Evolutionary conservation across 2,888 invertebrate genomes (phyloP), one percentile per base, ranked within the genome.

Genomic region (Acrobasis repandana): DNA sequence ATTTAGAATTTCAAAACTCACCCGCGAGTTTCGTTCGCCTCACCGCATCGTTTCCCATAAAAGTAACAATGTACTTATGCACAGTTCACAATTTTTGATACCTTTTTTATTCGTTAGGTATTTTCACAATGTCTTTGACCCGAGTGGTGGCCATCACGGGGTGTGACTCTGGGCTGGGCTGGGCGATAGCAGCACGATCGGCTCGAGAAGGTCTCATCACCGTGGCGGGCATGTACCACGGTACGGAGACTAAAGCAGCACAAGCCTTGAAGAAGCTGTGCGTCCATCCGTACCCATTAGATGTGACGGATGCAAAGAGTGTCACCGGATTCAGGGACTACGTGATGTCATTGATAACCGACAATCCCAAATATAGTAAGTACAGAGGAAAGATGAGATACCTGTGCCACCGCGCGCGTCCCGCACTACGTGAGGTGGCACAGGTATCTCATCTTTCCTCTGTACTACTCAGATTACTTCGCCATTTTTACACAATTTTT

Each of bases 81-180:
- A 20, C 20, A 20, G 20, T 20, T 20, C 4, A 20, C 20, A 4
- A 20, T 20, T 3, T 4, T 28, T 28, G 6, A 0, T 8, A 28
- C 2, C 8, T 5, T 14, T 5, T 14, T 14, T 43, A 2, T 14
- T 56, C 58, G 38, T 52, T 50, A 60, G 20, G 62, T 28, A 58
- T 9, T 51, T 43, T 48, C 51, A 67, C 50, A 48, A 85, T 88
- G 86, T 72, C 81, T 3, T 68, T 82, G 56, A 85, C 73, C 11
- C 76, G 85, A 61, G 93, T 95, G 2, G 90, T 95, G 47, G 92
- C 96, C 16, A 95, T 97, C 68, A 96, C 96, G 9, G 97, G 97
- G 49, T 97, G 97, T 79, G 97, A 97, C 85, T 96, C 96, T 62
- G 97, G 97, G 2, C 92, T 97, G 15, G 97, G 97, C 61, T 96